Evolutionary conservation across 2,797 vertebrate genomes (phyloP).

Genomic region (Syndactyla subalaris): DNA sequence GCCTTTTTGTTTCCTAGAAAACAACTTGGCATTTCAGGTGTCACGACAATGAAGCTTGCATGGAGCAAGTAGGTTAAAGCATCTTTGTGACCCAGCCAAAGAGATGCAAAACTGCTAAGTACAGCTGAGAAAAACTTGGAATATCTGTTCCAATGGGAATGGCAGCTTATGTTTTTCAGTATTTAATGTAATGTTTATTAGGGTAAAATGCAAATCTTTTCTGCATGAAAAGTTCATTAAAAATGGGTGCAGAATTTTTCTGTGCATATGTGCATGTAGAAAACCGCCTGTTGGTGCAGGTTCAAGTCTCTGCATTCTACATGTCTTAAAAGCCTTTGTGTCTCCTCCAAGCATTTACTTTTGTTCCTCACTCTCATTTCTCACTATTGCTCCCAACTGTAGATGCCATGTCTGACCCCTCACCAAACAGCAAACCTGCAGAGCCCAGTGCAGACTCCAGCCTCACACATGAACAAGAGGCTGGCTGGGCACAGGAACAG

Average conservation of each 20-base stretch:
- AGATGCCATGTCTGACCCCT: background rate
- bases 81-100: background rate
- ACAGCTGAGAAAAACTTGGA: background rate
- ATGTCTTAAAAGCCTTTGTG: background rate
- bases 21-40: background rate
- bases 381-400: background rate
- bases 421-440: background rate
- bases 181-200: background rate
- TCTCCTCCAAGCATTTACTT: background rate
- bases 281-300: background rate
- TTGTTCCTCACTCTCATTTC: background rate
- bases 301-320: background rate
- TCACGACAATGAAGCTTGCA: background rate
- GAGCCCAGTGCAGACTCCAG: background rate
- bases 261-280: background rate
- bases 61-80: background rate
- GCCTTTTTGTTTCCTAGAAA: background rate
- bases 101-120: background rate
- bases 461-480: background rate
- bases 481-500: background rate
- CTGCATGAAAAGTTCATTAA: background rate
- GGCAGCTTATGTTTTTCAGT: background rate
- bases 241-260: background rate
- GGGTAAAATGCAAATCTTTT: background rate
- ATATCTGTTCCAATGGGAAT: background rate